Conservation (phyloP, 2,888 invertebrate genomes). For the Drepanosiphum platanoidis region DNA sequence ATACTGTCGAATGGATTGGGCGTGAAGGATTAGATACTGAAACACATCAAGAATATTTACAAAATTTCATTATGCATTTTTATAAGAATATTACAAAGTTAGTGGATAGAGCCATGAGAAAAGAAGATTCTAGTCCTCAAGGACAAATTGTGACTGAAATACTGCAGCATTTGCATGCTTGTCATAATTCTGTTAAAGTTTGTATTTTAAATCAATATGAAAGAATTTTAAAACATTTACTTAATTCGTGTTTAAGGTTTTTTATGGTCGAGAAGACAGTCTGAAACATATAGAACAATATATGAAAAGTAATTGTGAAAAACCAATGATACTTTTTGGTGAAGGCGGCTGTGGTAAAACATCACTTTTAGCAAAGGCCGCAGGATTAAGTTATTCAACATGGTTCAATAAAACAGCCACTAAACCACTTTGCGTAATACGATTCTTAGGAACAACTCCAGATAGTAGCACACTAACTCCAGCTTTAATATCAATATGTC, state of each 20-base stretch:
- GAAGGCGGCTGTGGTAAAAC: slow-evolving; percentile 99
- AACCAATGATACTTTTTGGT: slow-evolving; percentile 91
- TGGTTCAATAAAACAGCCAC: slow-evolving; percentile 76
- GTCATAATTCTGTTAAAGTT: slow-evolving; percentile 89
- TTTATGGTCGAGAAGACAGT: slow-evolving; percentile 91
- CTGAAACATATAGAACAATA: slow-evolving; percentile 82
- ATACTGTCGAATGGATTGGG: slow-evolving; percentile 97
- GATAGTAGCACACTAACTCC: slow-evolving; percentile 95
- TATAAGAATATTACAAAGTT: slow-evolving; percentile 91
- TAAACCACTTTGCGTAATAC: slow-evolving; percentile 85
- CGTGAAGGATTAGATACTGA: slow-evolving; percentile 92
- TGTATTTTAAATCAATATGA: neutral
- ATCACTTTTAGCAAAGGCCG: slow-evolving; percentile 91
- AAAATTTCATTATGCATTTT: slow-evolving; percentile 93
- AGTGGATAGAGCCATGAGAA: slow-evolving; percentile 94
- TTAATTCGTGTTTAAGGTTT: slow-evolving; percentile 72
- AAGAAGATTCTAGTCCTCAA: slow-evolving; percentile 92
- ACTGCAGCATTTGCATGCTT: slow-evolving; percentile 93
- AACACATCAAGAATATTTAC: slow-evolving; percentile 92
- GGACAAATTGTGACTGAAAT: slow-evolving; percentile 94
- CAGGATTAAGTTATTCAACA: slow-evolving; percentile 78
- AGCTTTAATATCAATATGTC: slow-evolving; percentile 92
- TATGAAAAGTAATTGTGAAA: slow-evolving; percentile 85
- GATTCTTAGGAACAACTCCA: slow-evolving; percentile 96
- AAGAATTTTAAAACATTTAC: neutral